A percentile compares a stretch with the other conserved stretches of the same genome.
Conservation (phyloP, 2,797 vertebrate genomes). For the Sternarchorhynchus goeldii region DNA sequence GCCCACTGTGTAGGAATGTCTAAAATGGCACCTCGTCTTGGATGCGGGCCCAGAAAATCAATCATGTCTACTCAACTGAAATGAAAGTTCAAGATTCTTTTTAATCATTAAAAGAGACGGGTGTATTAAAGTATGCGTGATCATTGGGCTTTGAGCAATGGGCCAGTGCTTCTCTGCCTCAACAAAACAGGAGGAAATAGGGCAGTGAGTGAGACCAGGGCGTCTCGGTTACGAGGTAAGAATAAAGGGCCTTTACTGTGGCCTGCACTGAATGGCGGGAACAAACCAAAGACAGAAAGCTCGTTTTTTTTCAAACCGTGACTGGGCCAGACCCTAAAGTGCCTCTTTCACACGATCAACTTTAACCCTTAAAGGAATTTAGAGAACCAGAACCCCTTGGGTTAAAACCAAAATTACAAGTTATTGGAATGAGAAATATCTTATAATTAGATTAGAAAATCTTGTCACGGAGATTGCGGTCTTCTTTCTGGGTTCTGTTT, state of each 20-base stretch:
- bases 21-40: background rate
- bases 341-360: slow-evolving; percentile 3
- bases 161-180: slow-evolving; percentile 20
- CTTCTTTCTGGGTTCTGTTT: background rate
- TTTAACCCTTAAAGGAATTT: slow-evolving; percentile 24
- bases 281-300: slow-evolving; percentile 2
- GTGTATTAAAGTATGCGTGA: background rate
- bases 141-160: background rate
- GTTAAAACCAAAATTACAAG: too few species aligned
- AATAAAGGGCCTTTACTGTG: slow-evolving; percentile 20
- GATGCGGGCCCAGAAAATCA: background rate
- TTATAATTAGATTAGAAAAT: background rate
- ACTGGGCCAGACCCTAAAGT: background rate
- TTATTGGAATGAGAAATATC: background rate
- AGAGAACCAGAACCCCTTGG: background rate
- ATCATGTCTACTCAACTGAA: too few species aligned
- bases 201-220: slow-evolving; percentile 25
- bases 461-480: too few species aligned
- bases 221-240: slow-evolving; percentile 34
- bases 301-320: slow-evolving; percentile 39
- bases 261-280: slow-evolving; percentile 22
- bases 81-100: background rate
- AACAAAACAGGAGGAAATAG: slow-evolving; percentile 19
- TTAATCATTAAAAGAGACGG: background rate
- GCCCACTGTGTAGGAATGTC: too few species aligned